phyloP scores from a whole-genome alignment of 2,113 vertebrate genomes.

The Zeus faber region DNA sequence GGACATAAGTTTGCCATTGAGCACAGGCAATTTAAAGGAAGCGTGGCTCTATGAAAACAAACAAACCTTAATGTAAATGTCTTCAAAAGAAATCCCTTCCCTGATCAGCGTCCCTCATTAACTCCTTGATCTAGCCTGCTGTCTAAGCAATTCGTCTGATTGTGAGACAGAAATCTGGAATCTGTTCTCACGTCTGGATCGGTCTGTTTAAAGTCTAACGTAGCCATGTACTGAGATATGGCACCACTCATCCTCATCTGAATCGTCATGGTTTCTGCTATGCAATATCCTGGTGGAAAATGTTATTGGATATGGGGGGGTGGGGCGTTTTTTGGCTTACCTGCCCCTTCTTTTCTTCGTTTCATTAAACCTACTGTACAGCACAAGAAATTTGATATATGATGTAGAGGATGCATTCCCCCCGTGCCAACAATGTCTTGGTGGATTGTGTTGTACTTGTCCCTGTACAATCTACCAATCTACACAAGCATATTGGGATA shows the following conservation, averaged over 20 bases:
- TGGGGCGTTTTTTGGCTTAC: constrained; percentile 27
- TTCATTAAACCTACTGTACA: constrained; percentile 43
- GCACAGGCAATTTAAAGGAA: constrained; percentile 38
- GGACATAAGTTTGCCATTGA: constrained; percentile 23
- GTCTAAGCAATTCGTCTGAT: constrained; percentile 29
- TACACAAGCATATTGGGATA: constrained; percentile 67
- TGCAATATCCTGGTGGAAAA: constrained; percentile 72
- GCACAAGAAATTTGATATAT: constrained; percentile 55
- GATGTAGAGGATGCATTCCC: constrained; percentile 64
- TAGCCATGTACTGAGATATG: constrained; percentile 22
- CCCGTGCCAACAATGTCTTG: constrained; percentile 67
- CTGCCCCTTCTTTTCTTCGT: constrained; percentile 30
- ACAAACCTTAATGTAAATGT: constrained; percentile 62
- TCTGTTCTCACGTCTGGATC: constrained; percentile 32
- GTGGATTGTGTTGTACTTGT: constrained; percentile 61
- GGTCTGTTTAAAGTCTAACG: constrained; percentile 7
- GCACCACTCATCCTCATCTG: background rate
- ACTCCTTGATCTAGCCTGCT: constrained; percentile 40
- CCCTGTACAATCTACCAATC: constrained; percentile 49
- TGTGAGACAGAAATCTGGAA: constrained; percentile 20
- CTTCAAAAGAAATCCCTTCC: constrained; percentile 41
- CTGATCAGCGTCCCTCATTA: constrained; percentile 15
- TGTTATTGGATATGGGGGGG: background rate
- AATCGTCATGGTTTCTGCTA: constrained; percentile 72
- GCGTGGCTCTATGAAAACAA: constrained; percentile 44